Evolutionary conservation across 2,797 vertebrate genomes (phyloP), one percentile per base, ranked within the genome.

Genomic region (Sebastes cheni): DNA sequence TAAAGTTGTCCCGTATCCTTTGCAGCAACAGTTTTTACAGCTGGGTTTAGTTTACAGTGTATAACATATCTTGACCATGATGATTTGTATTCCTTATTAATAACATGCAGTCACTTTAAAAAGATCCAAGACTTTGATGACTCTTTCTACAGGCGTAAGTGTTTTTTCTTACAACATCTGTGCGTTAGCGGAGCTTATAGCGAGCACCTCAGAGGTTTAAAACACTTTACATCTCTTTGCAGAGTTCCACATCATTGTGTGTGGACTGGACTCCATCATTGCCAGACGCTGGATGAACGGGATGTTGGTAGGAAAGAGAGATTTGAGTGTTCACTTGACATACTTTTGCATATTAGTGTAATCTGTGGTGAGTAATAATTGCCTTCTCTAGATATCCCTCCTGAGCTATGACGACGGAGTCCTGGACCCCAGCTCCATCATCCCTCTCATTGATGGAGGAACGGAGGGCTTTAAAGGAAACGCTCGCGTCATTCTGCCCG

Each of bases 401-500:
- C 93, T 99, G 79, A 96, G 95, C 85, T 98, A 98, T 81, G 97
- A 98, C 85, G 97, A 98, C 20, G 97, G 97, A 52, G 96, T 96
- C 14, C 90, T 99, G 89, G 98, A 99, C 89, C 95, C 97, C 67
- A 97, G 96, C 88, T 98, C 98, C 83, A 97, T 99, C 92, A 97
- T 98, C 82, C 98, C 98, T 50, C 95, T 99, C 77, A 98, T 99
- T 64, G 98, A 99, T 60, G 98, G 98, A 67, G 98, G 98, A 5
- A 99, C 98, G 0, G 98, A 99, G 94, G 98, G 98, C 77, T 99
- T 99, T 93, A 99, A 99, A 95, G 98, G 98, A 79, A 99, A 98
- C 0, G 96, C 97, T 27, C 96, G 98, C 2, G 98, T 99, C 72
- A 97, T 99, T 80, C 95, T 99, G 27, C 98, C 98, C 0, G 98